Evolutionary conservation across 2,888 invertebrate genomes (phyloP), one percentile per base, ranked within the genome.

Genomic region (Pandemis cinnamomeana): DNA sequence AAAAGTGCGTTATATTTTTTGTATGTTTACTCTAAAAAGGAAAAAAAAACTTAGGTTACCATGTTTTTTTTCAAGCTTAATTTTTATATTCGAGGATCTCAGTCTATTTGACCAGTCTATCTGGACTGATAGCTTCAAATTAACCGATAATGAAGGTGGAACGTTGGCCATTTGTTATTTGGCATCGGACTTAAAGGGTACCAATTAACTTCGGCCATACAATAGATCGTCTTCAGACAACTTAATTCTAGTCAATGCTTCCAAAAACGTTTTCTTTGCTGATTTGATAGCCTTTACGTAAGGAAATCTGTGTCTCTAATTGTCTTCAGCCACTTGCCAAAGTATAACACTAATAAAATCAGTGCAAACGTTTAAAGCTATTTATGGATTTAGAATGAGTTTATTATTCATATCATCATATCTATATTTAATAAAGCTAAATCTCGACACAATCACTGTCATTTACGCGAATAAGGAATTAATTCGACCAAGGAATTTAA

Each of bases 81-180:
- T n/a, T n/a, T 20, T 55, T 55, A 15, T 55, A 3, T 55, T 51
- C 5, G n/a, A 51, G 1, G 5, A 2, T 20, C 15, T 8, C 15
- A 20, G 7, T 46, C 44, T 44, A 20, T 44, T 62, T 15, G 42
- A 10, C 20, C 20, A 5, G 13, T 67, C 46, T 46, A 63, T 41
- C 8, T 48, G 6, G 15, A 66, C 41, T 20, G 41, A 46, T 46
- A 44, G 46, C 27, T 7, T 44, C 53, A 53, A 62, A 67, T 68
- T 61, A 20, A 20, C 44, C 44, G 13, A 13, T 72, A 63, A 68
- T 72, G 62, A 63, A 67, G 72, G 55, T 46, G 58, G 13, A 58
- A 20, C 46, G 55, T 11, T 68, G 7, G 36, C 66, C 67, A 62
- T 72, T 72, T 72, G 62, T 68, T 72, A 72, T 72, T 72, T 46